Evolutionary conservation across 2,797 vertebrate genomes (phyloP).

Genomic region (Cossypha caffra): DNA sequence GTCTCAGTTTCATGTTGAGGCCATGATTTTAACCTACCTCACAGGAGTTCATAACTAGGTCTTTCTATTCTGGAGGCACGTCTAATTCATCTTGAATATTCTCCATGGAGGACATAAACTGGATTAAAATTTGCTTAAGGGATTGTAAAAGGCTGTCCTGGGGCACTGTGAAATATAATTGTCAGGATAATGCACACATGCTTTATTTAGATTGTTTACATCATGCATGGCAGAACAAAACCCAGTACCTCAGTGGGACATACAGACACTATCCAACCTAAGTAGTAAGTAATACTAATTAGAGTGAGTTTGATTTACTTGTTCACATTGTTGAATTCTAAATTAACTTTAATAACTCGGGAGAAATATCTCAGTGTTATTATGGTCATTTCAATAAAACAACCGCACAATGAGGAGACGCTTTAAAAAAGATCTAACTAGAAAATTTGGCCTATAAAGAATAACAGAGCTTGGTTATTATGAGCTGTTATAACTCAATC

Average conservation of each 20-base stretch:
- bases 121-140: conserved; percentile 44
- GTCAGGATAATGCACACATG: conserved; percentile 3
- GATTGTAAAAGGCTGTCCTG: conserved; percentile 2
- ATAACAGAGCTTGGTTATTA: conserved; percentile 8
- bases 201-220: conserved; percentile 51
- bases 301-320: conserved; percentile 40
- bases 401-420: neutral
- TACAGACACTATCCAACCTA: neutral
- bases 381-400: conserved; percentile 39
- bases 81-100: conserved; percentile 29
- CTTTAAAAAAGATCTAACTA: conserved; percentile 18
- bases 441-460: conserved; percentile 16
- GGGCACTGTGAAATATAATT: neutral
- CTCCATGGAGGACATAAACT: conserved; percentile 13
- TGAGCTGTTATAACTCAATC: neutral
- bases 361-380: conserved; percentile 41
- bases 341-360: conserved; percentile 53
- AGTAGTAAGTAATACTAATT: conserved; percentile 49
- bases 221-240: neutral
- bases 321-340: conserved; percentile 21
- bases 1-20: neutral
- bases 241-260: conserved; percentile 26
- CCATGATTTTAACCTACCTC: conserved; percentile 3
- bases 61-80: neutral
- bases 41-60: conserved; percentile 1